Evolutionary conservation across 2,888 invertebrate species (phyloP), one percentile per base, ranked within the genome.

Genomic region (Lordiphosa andalusiaca): DNA sequence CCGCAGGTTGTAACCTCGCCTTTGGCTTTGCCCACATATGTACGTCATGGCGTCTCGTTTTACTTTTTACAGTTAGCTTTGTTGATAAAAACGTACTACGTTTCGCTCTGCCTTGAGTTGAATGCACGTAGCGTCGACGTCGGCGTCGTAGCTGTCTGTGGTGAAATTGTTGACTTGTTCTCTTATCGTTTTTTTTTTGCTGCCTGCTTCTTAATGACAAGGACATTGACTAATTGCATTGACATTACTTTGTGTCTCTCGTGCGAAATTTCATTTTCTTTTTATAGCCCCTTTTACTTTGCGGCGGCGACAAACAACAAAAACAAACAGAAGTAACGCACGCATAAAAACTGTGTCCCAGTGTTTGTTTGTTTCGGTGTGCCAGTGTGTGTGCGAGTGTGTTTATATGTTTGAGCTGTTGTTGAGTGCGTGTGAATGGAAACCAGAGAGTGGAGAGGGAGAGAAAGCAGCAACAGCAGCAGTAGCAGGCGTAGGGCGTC

Each of bases 211-310:
- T 62, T 56, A 71, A 73, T 83, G 77, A 77, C 81, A 82, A 82
- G 81, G 81, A 82, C 81, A 80, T 74, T 85, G 75, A 85, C 77
- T 83, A 85, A 81, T 85, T 86, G 73, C 84, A 85, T 78, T 83
- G 84, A 84, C 73, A 85, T 83, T 85, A 84, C 75, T 69, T 82
- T 84, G 74, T 59, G 59, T 66, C 66, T 53, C 25, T 25, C 25
- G 40, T 47, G 44, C 58, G 47, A 58, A 64, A 51, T 49, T 68
- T 74, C 55, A 53, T 59, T 67, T 69, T 65, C 65, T 82, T 82
- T 82, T 72, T 70, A 74, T 84, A 68, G 78, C 69, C 30, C 44
- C 64, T 67, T 78, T 82, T 77, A 67, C 66, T 73, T 69, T 46
- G 44, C 40, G 36, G 48, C 50, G 36, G 69, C 53, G 55, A 66